Evolutionary conservation across 2,113 vertebrate genomes (phyloP), one percentile per base, ranked within the genome.

Genomic region (Takifugu flavidus): DNA sequence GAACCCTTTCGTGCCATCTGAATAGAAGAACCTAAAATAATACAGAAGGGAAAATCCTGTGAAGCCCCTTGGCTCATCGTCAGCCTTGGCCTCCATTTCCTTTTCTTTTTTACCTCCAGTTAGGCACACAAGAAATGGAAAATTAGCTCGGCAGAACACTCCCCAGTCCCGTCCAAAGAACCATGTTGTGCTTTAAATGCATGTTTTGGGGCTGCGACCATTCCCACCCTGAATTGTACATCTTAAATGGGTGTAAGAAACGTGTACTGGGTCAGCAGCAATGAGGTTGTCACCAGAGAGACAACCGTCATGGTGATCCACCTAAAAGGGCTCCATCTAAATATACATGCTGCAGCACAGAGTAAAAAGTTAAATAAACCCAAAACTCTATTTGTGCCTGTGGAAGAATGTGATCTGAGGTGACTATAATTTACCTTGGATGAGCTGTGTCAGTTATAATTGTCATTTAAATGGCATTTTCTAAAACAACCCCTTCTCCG

Each of bases 21-120:
- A 39, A 39, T 26, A 13, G 2, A 11, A 13, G 50, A 26, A 5
- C 2, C 27, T 26, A 25, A 5, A 12, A 65, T 54, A 8, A n/a
- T 11, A 34, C 45, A 3, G 28, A 1, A 4, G 7, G 0, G 44
- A 1, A 47, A 67, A 74, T 25, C 26, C 20, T 25, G 5, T 25
- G 20, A 15, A 68, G 29, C 26, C 47, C 5, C 47, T 57, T 10
- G 60, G 31, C 6, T 67, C 43, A 43, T 28, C 50, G 67, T 67
- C 53, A 69, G 50, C 59, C 49, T 55, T 31, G 82, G 80, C 85
- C 85, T 86, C 83, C 83, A 86, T 88, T 84, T 84, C 77, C 70
- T 76, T 56, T 77, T 63, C 64, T 55, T 54, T 20, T 65, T 53
- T 59, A 39, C 34, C 61, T 49, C 53, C 64, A 69, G 20, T 64